A percentile compares a stretch with the other conserved stretches of the same genome.
Evolutionary conservation across 2,888 invertebrate species (phyloP).

Genomic region (Stenolophus ochropezus): DNA sequence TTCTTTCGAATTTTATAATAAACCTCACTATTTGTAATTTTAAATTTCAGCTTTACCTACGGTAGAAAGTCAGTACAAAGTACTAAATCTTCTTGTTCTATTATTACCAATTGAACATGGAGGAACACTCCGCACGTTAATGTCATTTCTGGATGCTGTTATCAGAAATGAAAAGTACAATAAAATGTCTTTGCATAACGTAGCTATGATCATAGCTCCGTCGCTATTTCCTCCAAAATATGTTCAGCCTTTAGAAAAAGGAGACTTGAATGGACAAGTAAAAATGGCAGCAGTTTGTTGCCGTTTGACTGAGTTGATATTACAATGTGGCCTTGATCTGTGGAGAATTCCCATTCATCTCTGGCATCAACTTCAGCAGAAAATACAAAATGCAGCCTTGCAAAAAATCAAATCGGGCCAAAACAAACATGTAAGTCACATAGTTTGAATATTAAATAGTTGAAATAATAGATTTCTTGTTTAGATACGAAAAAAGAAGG

Average conservation of each 20-base stretch:
- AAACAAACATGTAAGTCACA: slow-evolving; percentile 41
- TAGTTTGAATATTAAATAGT: too few relatives aligned
- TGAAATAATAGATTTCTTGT: background rate
- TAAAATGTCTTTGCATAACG: slow-evolving; percentile 94
- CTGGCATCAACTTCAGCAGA: slow-evolving; percentile 75
- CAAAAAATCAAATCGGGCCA: slow-evolving; percentile 40
- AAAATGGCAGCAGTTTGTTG: slow-evolving; percentile 92
- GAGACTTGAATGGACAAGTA: slow-evolving; percentile 83
- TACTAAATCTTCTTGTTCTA: slow-evolving; percentile 86
- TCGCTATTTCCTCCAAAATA: slow-evolving; percentile 87
- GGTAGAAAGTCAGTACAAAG: slow-evolving; percentile 80
- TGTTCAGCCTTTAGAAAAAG: slow-evolving; percentile 78
- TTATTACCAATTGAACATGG: slow-evolving; percentile 90
- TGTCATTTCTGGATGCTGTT: slow-evolving; percentile 86
- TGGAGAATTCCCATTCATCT: slow-evolving; percentile 88
- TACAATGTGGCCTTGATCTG: slow-evolving; percentile 84
- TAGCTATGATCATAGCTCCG: slow-evolving; percentile 96
- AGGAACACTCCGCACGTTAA: slow-evolving; percentile 85
- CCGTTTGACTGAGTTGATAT: slow-evolving; percentile 87
- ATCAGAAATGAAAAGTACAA: slow-evolving; percentile 83
- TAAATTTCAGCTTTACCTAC: slow-evolving; percentile 73
- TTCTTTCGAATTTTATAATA: too few relatives aligned
- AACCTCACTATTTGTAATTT: too few relatives aligned
- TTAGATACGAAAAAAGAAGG: slow-evolving; percentile 44
- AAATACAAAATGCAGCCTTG: slow-evolving; percentile 58